Evolutionary conservation across 1,140 invertebrate species (phyloP).

Genomic region (Littorina saxatilis): DNA sequence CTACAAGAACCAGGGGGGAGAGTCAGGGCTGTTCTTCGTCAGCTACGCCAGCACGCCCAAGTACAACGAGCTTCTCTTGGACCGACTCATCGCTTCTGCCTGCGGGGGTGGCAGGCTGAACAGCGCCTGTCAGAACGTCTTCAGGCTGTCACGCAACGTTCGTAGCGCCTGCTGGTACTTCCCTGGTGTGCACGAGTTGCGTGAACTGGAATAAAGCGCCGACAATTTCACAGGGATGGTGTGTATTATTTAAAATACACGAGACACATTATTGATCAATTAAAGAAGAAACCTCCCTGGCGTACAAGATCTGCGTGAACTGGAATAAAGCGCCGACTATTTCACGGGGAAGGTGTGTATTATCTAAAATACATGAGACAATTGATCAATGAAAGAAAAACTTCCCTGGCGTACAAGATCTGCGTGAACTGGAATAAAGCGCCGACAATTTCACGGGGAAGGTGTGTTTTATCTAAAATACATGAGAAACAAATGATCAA

Average conservation of each 20-base stretch:
- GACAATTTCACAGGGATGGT: background rate
- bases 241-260: background rate
- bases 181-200: background rate
- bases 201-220: background rate
- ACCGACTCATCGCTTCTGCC: background rate
- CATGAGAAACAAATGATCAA: background rate
- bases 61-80: background rate
- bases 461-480: background rate
- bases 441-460: background rate
- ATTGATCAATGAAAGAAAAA: background rate
- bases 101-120: constrained; percentile 5
- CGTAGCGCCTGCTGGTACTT: constrained; percentile 27
- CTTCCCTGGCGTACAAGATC: background rate
- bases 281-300: background rate
- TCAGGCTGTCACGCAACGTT: constrained; percentile 9
- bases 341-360: background rate
- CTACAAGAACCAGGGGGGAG: background rate
- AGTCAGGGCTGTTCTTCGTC: constrained; percentile 16
- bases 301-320: background rate
- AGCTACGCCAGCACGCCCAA: background rate
- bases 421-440: background rate
- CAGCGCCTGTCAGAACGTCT: background rate
- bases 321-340: background rate
- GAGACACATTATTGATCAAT: background rate
- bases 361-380: background rate